Conservation (phyloP, 2,888 invertebrate genomes). For the Cataglyphis rosenhaueri region DNA sequence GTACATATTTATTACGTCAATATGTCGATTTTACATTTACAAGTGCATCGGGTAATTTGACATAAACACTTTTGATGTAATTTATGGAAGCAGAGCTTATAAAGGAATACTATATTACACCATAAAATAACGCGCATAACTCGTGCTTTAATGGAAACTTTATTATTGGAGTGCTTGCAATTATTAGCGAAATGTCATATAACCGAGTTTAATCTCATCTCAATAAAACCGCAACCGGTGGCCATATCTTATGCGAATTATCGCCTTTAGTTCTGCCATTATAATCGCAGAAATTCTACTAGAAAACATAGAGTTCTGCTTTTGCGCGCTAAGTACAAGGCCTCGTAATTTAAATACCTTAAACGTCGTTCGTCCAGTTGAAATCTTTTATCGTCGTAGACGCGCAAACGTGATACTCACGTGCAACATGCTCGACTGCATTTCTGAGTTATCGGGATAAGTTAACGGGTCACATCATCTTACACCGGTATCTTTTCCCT, state of each 20-base stretch:
- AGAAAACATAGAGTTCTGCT: neutral
- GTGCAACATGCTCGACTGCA: constrained; percentile 70
- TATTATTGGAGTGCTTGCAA: neutral
- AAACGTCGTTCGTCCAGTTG: constrained; percentile 27
- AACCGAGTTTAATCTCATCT: constrained; percentile 22
- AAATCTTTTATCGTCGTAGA: constrained; percentile 51
- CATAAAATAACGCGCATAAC: constrained; percentile 18
- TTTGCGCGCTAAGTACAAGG: neutral
- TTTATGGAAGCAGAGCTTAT: constrained; percentile 7
- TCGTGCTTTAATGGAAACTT: constrained; percentile 4
- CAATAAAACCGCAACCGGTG: constrained; percentile 20
- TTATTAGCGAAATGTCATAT: constrained; percentile 21
- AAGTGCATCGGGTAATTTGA: neutral
- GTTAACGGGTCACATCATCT: constrained; percentile 78
- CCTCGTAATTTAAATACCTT: constrained; percentile 38
- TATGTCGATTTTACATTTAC: constrained; percentile 1
- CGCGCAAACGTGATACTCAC: constrained; percentile 58
- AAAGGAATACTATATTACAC: neutral
- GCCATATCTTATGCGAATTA: constrained; percentile 22
- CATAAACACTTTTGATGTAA: neutral
- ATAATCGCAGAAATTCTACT: constrained; percentile 23
- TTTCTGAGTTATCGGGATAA: constrained; percentile 81
- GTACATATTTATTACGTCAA: neutral
- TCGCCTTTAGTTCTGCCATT: constrained; percentile 31
- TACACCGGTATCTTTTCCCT: constrained; percentile 65